A percentile compares a stretch with the other conserved stretches of the same genome.
Conservation (phyloP, 1,140 invertebrate genomes). For the Arion vulgaris region DNA sequence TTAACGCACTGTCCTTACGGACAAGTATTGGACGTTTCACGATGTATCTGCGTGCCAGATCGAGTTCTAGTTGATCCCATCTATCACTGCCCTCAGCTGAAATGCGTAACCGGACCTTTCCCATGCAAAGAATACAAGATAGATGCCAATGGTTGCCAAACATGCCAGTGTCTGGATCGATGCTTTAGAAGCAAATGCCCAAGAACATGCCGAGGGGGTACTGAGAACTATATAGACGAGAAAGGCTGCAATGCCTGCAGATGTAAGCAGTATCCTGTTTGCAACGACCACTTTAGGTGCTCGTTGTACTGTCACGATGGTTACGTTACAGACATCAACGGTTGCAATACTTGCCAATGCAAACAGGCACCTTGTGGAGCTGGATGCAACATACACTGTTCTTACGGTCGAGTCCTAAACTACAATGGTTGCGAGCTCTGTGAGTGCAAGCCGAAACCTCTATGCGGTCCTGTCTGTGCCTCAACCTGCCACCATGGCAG, state of each 20-base stretch:
- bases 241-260: neutral
- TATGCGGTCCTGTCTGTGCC: neutral
- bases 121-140: neutral
- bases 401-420: neutral
- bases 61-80: neutral
- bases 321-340: neutral
- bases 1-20: neutral
- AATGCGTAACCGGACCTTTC: neutral
- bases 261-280: neutral
- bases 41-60: neutral
- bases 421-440: neutral
- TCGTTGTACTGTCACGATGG: neutral
- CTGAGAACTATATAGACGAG: neutral
- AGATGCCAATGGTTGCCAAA: neutral
- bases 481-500: neutral
- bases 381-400: neutral
- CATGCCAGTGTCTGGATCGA: neutral
- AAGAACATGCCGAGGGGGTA: neutral
- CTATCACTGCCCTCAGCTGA: neutral
- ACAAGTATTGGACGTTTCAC: neutral
- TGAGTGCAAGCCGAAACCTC: neutral
- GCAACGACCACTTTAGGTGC: neutral
- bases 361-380: neutral
- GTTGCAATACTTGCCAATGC: neutral
- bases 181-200: conserved; percentile 1